Evolutionary conservation across 2,797 vertebrate genomes (phyloP), one percentile per base, ranked within the genome.

Genomic region (Darevskia mixta): DNA sequence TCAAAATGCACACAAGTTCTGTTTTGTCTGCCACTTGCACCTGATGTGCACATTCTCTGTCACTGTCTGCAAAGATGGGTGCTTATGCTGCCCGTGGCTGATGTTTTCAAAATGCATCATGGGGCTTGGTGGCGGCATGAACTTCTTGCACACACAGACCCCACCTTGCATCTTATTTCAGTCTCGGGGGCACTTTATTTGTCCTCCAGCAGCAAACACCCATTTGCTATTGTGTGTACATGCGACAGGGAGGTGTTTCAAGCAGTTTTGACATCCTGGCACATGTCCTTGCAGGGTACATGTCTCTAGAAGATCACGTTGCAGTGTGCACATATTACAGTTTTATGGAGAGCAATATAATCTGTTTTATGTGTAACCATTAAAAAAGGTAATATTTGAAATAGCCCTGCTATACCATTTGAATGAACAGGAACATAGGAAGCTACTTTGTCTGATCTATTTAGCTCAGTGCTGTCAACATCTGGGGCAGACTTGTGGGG

Each of bases 1-100:
- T 25, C 55, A 79, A 89, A 88, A 38, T 82, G 75, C 78, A 75
- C 66, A 25, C 61, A 17, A 0, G 32, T 81, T 86, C n/a, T 71
- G n/a, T 79, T 86, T 71, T 38, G 64, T 72, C 69, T 88, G 75
- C 49, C 9, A 0, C 27, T 3, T 71, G 45, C 49, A 6, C 71
- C 76, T 27, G 41, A 11, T 6, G 1, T 55, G n/a, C 29, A 9
- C 23, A 15, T 83, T 45, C 6, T 8, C 6, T 8, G 55, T 77
- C 77, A 23, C 35, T 38, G 27, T 8, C 32, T 58, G 61, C 25
- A 58, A 78, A 38, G 27, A 9, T 15, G 4, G 25, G 23, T 23
- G 69, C 2, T 71, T 55, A 5, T 58, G 17, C 2, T 4, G 8
- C 29, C 13, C 29, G 29, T n/a, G 41, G 41, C 41, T 43, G 5